Conservation (phyloP, 2,888 invertebrate species). For the Agonopterix alstromeriana region DNA sequence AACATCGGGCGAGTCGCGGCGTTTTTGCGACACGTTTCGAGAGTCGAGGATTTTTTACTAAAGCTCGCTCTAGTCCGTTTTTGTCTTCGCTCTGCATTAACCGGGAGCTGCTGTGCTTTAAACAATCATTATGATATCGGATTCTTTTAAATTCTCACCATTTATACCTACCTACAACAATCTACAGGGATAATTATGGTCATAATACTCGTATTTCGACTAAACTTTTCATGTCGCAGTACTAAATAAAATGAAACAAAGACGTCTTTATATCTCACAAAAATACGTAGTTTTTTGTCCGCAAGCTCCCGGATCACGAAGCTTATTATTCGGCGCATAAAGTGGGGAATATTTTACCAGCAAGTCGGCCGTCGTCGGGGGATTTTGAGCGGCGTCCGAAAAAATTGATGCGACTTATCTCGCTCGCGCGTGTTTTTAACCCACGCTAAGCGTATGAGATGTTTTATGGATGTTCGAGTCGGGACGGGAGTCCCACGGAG, state of each 20-base stretch:
- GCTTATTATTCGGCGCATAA: slow-evolving; percentile 66
- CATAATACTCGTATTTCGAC: no score
- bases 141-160: not conserved
- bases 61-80: slow-evolving; percentile 32
- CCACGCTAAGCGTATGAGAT: slow-evolving; percentile 41
- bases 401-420: slow-evolving; percentile 71
- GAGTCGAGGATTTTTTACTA: slow-evolving; percentile 40
- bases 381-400: slow-evolving; percentile 59
- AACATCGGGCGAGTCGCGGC: slow-evolving; percentile 40
- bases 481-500: not conserved
- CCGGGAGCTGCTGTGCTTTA: not conserved
- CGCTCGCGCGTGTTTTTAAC: slow-evolving; percentile 41
- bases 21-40: slow-evolving; percentile 41
- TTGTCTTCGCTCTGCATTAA: slow-evolving; percentile 24
- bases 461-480: slow-evolving; percentile 50
- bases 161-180: no score
- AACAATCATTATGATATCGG: not conserved
- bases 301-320: not conserved
- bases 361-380: slow-evolving; percentile 52
- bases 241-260: no score
- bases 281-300: not conserved
- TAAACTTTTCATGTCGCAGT: no score
- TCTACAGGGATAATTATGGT: no score
- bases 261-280: not conserved
- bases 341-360: slow-evolving; percentile 61